A percentile compares a stretch with the other conserved stretches of the same genome.
Conservation (phyloP, 2,888 invertebrate genomes). For the Thelaira solivaga region DNA sequence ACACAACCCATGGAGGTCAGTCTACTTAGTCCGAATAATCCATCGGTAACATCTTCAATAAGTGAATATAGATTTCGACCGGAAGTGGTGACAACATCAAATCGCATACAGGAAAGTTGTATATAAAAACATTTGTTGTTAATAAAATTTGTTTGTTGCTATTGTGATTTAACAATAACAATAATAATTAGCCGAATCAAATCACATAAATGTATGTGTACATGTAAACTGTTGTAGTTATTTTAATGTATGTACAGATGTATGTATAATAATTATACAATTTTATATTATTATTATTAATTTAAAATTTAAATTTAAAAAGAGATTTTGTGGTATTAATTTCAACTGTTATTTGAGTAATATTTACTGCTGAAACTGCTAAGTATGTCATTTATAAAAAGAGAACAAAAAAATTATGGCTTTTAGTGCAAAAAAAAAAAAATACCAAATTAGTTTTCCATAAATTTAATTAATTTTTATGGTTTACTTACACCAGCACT, state of each 20-base stretch:
- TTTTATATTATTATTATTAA: conserved; percentile 8
- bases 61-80: conserved; percentile 89
- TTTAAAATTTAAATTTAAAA: neutral
- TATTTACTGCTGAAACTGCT: neutral
- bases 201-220: conserved; percentile 12
- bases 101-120: conserved; percentile 93
- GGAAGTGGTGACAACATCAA: conserved; percentile 91
- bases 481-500: too few species aligned
- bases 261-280: conserved; percentile 7
- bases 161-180: conserved; percentile 48
- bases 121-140: conserved; percentile 80
- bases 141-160: conserved; percentile 9
- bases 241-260: too few species aligned
- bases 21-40: conserved; percentile 77
- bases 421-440: neutral
- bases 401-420: neutral
- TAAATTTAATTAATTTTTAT: too few species aligned
- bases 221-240: conserved; percentile 37
- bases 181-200: neutral
- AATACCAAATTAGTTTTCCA: neutral
- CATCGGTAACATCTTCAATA: conserved; percentile 84
- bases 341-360: neutral
- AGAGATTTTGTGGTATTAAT: conserved; percentile 14
- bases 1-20: conserved; percentile 78
- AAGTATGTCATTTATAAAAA: neutral